Conservation (phyloP, 64 coral and sea anemone species). For the Hydrozoanthus tunicans region DNA sequence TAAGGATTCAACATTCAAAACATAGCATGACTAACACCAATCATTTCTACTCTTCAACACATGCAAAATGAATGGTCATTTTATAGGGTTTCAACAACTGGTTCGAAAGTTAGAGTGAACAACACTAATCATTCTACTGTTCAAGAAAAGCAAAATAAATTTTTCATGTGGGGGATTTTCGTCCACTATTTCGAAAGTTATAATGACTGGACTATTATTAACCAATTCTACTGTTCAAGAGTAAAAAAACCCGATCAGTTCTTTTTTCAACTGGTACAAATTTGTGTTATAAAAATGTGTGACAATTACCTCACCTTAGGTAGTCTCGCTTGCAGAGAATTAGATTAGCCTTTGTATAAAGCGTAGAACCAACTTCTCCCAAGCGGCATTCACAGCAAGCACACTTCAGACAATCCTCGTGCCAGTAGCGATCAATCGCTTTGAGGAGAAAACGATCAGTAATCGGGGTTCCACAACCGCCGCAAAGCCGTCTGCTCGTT, state of each 20-base stretch:
- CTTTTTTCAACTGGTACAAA: neutral
- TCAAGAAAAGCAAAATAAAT: neutral
- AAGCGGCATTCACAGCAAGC: constrained; percentile 96
- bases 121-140: neutral
- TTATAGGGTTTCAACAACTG: too few relatives aligned
- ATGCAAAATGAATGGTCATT: too few relatives aligned
- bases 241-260: neutral
- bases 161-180: neutral
- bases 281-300: neutral
- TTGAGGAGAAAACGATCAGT: constrained; percentile 97
- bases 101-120: too few relatives aligned
- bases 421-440: constrained; percentile 91
- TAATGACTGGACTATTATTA: neutral
- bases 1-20: neutral
- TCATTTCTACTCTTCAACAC: too few relatives aligned
- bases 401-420: constrained; percentile 97
- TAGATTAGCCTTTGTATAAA: constrained; percentile 93
- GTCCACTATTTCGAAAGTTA: neutral
- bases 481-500: constrained; percentile 76
- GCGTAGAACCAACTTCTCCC: constrained; percentile 91
- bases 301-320: constrained; percentile 59
- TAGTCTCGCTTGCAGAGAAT: constrained; percentile 96
- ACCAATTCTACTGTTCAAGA: neutral
- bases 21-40: neutral
- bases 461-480: constrained; percentile 78